Evolutionary conservation across 2,888 invertebrate species (phyloP).

Genomic region (Chymomyza procnemis): DNA sequence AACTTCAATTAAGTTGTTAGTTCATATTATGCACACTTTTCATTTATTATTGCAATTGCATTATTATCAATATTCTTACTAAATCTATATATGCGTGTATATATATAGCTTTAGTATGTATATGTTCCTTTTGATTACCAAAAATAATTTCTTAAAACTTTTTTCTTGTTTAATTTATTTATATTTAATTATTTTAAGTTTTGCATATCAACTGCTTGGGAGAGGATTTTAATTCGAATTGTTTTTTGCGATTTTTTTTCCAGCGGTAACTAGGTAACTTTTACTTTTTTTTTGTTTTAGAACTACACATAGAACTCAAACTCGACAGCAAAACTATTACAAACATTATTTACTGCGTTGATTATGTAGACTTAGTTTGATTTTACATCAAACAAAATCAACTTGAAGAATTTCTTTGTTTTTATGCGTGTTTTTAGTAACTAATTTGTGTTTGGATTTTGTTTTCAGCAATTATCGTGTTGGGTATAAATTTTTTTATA

Average conservation of each 20-base stretch:
- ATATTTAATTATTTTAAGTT: conserved; percentile 35
- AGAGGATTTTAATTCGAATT: conserved; percentile 49
- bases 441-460: conserved; percentile 31
- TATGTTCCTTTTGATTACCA: conserved; percentile 68
- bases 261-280: conserved; percentile 55
- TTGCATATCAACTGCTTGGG: conserved; percentile 9
- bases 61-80: conserved; percentile 61
- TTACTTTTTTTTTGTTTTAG: conserved; percentile 29
- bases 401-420: conserved; percentile 31
- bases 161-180: conserved; percentile 58
- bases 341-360: conserved; percentile 36
- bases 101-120: conserved; percentile 52
- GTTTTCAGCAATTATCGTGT: conserved; percentile 17
- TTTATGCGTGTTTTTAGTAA: conserved; percentile 27
- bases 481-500: conserved; percentile 4
- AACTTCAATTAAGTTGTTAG: conserved; percentile 39
- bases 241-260: conserved; percentile 31
- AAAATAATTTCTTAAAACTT: conserved; percentile 76
- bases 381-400: conserved; percentile 59
- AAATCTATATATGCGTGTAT: conserved; percentile 14
- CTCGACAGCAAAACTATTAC: conserved; percentile 55
- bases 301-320: conserved; percentile 57
- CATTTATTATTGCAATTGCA: conserved; percentile 68
- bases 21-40: conserved; percentile 69
- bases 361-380: background rate